Conservation (phyloP, 2,888 invertebrate species). For the Pristionchus entomophagus region DNA sequence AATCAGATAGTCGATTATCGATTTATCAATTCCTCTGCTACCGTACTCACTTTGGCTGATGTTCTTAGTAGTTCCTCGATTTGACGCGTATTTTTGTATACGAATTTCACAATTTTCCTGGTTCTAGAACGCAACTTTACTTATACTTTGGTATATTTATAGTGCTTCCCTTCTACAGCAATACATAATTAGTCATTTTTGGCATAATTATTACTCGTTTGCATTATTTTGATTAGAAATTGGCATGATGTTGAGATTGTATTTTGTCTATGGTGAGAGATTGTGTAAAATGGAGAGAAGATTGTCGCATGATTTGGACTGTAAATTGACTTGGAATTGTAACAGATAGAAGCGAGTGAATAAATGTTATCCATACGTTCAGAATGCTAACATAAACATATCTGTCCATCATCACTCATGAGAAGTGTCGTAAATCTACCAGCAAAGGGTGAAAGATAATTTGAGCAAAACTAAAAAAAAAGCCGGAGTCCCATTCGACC, state of each 20-base stretch:
- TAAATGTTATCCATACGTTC: too few relatives aligned
- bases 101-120: slow-evolving; percentile 13
- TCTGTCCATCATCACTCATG: too few relatives aligned
- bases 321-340: background rate
- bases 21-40: background rate
- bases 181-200: background rate
- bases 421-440: too few relatives aligned
- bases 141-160: background rate
- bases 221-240: background rate
- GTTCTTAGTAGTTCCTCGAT: background rate
- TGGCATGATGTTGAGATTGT: background rate
- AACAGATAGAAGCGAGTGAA: background rate
- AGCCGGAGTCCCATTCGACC: too few relatives aligned
- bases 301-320: background rate
- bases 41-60: background rate
- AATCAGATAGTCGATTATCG: background rate
- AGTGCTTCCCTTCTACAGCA: slow-evolving; percentile 16
- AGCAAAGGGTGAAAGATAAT: too few relatives aligned
- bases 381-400: too few relatives aligned
- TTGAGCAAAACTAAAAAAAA: too few relatives aligned
- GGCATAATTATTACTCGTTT: background rate
- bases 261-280: background rate
- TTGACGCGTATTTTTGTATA: background rate
- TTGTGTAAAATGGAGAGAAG: background rate
- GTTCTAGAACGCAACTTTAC: slow-evolving; percentile 17